A percentile compares a stretch with the other conserved stretches of the same genome.
These are phyloP conservation scores for Sycon ciliatum DNA, from an alignment of 37 sponge, comb jelly and placozoan genomes.

Conservation along the genomic window DNA sequence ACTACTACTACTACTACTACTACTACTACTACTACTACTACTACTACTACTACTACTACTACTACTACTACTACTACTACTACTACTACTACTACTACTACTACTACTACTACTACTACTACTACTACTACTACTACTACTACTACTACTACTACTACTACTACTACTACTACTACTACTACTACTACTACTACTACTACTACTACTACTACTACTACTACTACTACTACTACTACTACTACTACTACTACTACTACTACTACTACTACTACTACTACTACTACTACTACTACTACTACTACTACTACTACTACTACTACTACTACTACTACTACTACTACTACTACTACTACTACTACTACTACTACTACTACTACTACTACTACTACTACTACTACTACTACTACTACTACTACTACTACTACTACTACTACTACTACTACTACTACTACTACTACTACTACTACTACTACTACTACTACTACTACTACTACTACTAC, in stretches of 20 bases:
- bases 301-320: slow-evolving; percentile 9
- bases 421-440: slow-evolving; percentile 9
- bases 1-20: slow-evolving; percentile 9
- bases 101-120: slow-evolving; percentile 9
- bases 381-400: slow-evolving; percentile 9
- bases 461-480: slow-evolving; percentile 9
- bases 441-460: slow-evolving; percentile 9
- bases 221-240: slow-evolving; percentile 9
- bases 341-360: slow-evolving; percentile 9
- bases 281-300: slow-evolving; percentile 9
- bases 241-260: slow-evolving; percentile 9
- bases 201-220: slow-evolving; percentile 9
- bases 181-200: slow-evolving; percentile 9
- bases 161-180: slow-evolving; percentile 9
- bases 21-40: slow-evolving; percentile 9
- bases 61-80: slow-evolving; percentile 9
- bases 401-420: slow-evolving; percentile 9
- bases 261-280: slow-evolving; percentile 9
- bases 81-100: slow-evolving; percentile 9
- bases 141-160: slow-evolving; percentile 9
- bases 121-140: slow-evolving; percentile 9
- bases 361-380: slow-evolving; percentile 9
- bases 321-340: slow-evolving; percentile 9
- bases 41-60: slow-evolving; percentile 9
- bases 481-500: slow-evolving; percentile 9